Base-by-base conservation (phyloP, 2,888 invertebrate species). In the Trichopria drosophilae region DNA sequence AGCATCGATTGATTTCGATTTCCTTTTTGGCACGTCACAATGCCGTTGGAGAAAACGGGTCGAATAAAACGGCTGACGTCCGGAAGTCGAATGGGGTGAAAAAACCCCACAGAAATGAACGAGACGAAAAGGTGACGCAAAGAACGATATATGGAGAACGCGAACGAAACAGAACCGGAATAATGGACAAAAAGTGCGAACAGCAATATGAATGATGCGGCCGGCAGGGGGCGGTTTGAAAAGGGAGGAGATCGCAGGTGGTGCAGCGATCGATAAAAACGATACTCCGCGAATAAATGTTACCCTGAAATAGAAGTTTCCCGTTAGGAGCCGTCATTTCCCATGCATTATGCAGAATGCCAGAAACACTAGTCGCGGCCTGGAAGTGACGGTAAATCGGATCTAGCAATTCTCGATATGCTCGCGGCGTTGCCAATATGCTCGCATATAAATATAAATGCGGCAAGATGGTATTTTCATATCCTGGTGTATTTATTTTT, bases 391-490 rank as follows among this genome's bases (percentile, higher is more conserved):
- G 62, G 53, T 63, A 66, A 65, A 64, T 67, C 66, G 64, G 62
- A 62, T 62, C 61, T 54, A 50, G 59, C 60, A 61, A 59, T 55
- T 58, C 51, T 42, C 61, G 58, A 61, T 65, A 59, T 58, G 57
- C 37, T 34, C 31, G 47, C 51, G 45, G 37, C n/a, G n/a, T 37
- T 41, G 51, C 29, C 42, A 41, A 45, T 51, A 56, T 61, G 61
- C 63, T 66, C 60, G 63, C 61, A 65, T 65, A 64, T 65, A 69
- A 68, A 70, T 68, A 69, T n/a, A n/a, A n/a, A 65, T 66, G 63
- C 55, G 53, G 59, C 57, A 55, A 65, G 58, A 63, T 53, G 63
- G 64, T 53, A 49, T 53, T 49, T 53, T 45, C 58, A 56, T 61
- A 62, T 61, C 61, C 58, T 59, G 61, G 58, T 60, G 51, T 63